Evolutionary conservation across 2,113 vertebrate species (phyloP), one percentile per base, ranked within the genome.

Genomic region (Semnornis frantzii): DNA sequence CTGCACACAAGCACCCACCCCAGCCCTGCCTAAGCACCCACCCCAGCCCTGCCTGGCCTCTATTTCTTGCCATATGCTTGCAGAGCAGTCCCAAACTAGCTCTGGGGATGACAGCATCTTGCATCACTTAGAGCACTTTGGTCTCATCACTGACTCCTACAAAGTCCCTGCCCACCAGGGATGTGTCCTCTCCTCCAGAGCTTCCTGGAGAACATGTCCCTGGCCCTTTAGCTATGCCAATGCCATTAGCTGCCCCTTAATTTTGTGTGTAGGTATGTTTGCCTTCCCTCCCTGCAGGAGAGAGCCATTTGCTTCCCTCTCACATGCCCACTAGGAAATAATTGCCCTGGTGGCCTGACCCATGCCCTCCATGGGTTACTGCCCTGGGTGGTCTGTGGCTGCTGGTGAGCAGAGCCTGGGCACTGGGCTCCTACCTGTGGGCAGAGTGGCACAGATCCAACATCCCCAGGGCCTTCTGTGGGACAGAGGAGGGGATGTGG

Each of bases 371-470:
- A 52, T 11, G 12, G 12, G 11, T 4, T 64, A 19, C 28, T 8
- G 63, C 50, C 66, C 55, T 34, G 34, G 59, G 44, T 23, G 5
- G n/a, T 42, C 28, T 33, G 15, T 3, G 10, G 60, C 14, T 7
- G 68, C 52, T 39, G 5, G 3, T 50, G 62, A 12, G 11, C 28
- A 27, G 27, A 54, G 21, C n/a, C 44, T 48, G 62, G 59, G 2
- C 25, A 9, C 14, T 2, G 52, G 33, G 39, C 17, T 60, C 2
- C 1, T 27, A 34, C 37, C 28, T 21, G n/a, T 0, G 3, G 33
- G 27, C 46, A 44, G 39, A 69, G 46, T 25, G 6, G 27, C 50
- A 50, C 9, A 18, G 24, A 46, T 42, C 37, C 74, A 20, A 48
- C 19, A 59, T 6, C 37, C 46, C 37, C 39, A 2, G 58, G 5